phyloP scores from a whole-genome alignment of 1,140 invertebrate species.

The Lithobius niger region DNA sequence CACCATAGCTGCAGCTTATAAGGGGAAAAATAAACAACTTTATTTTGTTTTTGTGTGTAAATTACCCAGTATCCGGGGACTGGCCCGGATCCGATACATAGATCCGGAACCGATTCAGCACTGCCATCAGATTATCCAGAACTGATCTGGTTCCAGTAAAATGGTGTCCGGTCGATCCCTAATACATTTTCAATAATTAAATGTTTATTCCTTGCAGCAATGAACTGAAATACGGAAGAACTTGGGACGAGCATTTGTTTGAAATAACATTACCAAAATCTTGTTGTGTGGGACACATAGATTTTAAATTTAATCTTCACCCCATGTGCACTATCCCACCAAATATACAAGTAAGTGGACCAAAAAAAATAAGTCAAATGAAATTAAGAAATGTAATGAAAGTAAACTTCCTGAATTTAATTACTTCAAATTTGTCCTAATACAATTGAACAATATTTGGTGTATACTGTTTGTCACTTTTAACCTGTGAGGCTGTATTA shows the following conservation, averaged over 20 bases:
- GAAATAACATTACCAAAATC: constrained; percentile 63
- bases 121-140: not conserved
- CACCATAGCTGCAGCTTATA: too few relatives aligned
- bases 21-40: too few relatives aligned
- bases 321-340: constrained; percentile 46
- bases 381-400: not conserved
- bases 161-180: not conserved
- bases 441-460: not conserved
- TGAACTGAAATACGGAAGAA: too few relatives aligned
- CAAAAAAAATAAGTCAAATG: constrained; percentile 4
- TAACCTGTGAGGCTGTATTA: not conserved
- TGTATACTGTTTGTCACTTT: not conserved
- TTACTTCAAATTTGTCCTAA: not conserved
- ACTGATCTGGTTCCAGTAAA: not conserved
- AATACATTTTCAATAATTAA: not conserved
- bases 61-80: not conserved
- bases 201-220: constrained; percentile 34
- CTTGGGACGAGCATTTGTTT: constrained; percentile 83
- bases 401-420: not conserved
- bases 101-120: not conserved
- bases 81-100: not conserved
- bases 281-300: constrained; percentile 66
- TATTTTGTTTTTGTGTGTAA: not conserved
- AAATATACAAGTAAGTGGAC: constrained; percentile 29
- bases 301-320: constrained; percentile 70